Conservation (phyloP, 2,797 vertebrate species). For the Falco cherrug region DNA sequence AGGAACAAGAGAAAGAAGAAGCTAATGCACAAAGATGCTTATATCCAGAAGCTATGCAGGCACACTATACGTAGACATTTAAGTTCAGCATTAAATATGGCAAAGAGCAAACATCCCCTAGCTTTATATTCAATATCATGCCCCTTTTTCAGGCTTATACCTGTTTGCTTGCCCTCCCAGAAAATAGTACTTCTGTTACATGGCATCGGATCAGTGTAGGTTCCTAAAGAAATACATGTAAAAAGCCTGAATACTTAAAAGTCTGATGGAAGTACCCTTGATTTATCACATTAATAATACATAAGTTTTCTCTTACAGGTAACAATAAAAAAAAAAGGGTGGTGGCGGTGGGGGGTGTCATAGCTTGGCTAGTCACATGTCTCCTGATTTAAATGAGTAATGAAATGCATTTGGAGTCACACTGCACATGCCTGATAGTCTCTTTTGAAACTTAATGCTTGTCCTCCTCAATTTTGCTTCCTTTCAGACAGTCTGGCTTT, state of each 20-base stretch:
- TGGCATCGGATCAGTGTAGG: not conserved
- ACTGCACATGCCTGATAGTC: not conserved
- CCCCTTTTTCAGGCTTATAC: not conserved
- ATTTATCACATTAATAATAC: conserved; percentile 36
- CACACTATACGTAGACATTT: not conserved
- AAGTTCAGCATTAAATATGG: not conserved
- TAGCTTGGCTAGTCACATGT: not conserved
- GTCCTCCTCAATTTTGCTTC: not conserved
- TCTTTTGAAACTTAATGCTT: not conserved
- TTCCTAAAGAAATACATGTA: not conserved
- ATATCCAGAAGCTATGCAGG: not conserved
- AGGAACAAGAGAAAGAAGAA: not conserved
- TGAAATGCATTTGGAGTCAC: not conserved
- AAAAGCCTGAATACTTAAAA: not conserved
- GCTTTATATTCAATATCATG: not conserved
- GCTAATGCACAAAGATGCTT: not conserved
- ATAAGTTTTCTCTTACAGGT: not conserved
- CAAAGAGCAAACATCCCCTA: not conserved
- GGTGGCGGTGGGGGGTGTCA: not conserved
- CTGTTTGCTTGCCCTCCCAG: not conserved
- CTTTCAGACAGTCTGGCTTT: conserved; percentile 11
- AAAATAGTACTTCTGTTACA: not conserved
- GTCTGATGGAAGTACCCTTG: not conserved
- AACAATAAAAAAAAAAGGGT: not conserved
- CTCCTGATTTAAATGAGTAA: conserved; percentile 25